These are phyloP conservation scores for Coregonus sp. DNA, from an alignment of 2,797 vertebrate species.

Conservation along the genomic window DNA sequence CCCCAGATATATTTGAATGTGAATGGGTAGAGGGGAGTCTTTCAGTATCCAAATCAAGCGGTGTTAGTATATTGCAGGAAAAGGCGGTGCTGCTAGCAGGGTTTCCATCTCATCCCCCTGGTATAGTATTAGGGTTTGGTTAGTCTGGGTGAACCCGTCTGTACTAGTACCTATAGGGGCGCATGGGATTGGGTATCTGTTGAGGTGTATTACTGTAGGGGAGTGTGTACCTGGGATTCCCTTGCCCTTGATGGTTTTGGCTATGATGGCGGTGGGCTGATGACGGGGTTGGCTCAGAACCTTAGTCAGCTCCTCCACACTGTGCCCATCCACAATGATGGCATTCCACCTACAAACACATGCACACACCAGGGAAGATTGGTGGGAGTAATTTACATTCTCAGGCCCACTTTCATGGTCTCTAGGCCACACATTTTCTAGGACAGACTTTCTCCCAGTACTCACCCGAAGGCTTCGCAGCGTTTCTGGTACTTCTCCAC, in stretches of 20 bases:
- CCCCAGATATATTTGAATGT: background rate
- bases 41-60: background rate
- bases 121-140: background rate
- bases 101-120: background rate
- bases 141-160: background rate
- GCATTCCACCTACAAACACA: conserved; percentile 81
- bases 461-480: conserved; percentile 90
- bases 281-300: conserved; percentile 86
- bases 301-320: conserved; percentile 91
- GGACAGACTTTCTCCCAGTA: background rate
- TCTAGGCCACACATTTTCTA: background rate
- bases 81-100: background rate
- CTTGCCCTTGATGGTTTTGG: conserved; percentile 90
- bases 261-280: conserved; percentile 88
- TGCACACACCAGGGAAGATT: background rate
- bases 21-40: background rate
- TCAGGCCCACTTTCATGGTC: background rate
- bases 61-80: background rate
- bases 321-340: conserved; percentile 89
- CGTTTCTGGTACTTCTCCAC: conserved; percentile 89
- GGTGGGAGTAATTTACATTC: background rate
- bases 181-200: background rate
- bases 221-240: conserved; percentile 84
- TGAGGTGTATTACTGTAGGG: conserved; percentile 18
- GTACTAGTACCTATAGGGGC: background rate